A percentile compares a stretch with the other conserved stretches of the same genome.
Conservation (phyloP, 2,888 invertebrate genomes). For the Lobophora halterata region DNA sequence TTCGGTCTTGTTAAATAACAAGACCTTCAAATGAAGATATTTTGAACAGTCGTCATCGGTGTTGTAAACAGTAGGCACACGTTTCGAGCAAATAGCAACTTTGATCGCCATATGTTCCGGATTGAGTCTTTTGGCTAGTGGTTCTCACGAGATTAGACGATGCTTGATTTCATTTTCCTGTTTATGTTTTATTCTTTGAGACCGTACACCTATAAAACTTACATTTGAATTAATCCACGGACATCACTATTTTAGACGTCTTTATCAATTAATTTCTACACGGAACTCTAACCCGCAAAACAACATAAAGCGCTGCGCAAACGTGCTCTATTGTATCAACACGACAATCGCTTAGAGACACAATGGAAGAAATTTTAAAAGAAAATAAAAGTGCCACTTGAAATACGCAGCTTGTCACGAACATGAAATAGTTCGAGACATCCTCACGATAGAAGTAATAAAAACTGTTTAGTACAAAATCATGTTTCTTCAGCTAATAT, state of each 20-base stretch:
- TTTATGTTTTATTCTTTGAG: too few species aligned
- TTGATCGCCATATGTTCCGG: too few species aligned
- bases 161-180: too few species aligned
- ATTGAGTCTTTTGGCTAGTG: too few species aligned
- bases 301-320: conserved; percentile 17
- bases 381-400: conserved; percentile 47
- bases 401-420: conserved; percentile 53
- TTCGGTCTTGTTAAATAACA: too few species aligned
- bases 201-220: too few species aligned
- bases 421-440: conserved; percentile 41
- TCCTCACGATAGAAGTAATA: conserved; percentile 16
- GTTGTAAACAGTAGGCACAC: too few species aligned
- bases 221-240: too few species aligned
- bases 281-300: conserved; percentile 7
- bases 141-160: too few species aligned
- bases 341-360: conserved; percentile 39
- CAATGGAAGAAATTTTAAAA: conserved; percentile 47
- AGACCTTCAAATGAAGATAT: too few species aligned
- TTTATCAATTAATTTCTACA: background rate
- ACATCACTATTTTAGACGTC: background rate
- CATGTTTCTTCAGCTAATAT: conserved; percentile 15
- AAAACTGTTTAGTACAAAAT: conserved; percentile 22
- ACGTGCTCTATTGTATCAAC: conserved; percentile 32
- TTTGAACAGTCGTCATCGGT: too few species aligned
- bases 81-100: too few species aligned